Base-by-base conservation (phyloP, 1,140 invertebrate species). In the Macrobrachium nipponense region DNA sequence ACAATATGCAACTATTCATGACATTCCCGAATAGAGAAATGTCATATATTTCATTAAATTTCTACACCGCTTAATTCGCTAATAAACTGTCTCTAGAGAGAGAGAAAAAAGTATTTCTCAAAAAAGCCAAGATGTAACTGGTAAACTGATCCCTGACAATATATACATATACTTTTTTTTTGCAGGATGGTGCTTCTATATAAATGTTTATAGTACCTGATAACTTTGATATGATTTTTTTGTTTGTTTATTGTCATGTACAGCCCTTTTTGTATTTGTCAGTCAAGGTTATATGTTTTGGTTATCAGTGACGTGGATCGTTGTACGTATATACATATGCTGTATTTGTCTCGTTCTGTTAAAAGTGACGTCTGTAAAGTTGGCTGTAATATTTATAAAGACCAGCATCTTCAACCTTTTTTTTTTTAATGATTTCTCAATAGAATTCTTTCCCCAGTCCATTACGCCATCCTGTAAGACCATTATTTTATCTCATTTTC, bases 191-290 rank as follows among this genome's bases (percentile, higher is more conserved):
- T 80, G 78, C 78, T 62, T 80, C 78, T 51, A 51, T 51, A 51
- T 80, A 80, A 27, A 64, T 43, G 58, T 70, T 80, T 68, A 80
- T 66, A 62, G 78, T 80, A 80, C 78, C 78, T 80, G 78, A 80
- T 66, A 66, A 80, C 20, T 62, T 51, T 51, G 51, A 51, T 51
- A 51, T 60, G 20, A 20, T 80, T 62, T n/a, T 43, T 62, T 66
- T 62, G 20, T 80, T 44, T 62, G 23, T 66, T 80, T 66, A 18
- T 66, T 58, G 61, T 66, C 78, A 44, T 14, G 5, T 66, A 11
- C n/a, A 66, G 60, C 20, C 62, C 60, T 66, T n/a, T 80, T 18
- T 80, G 18, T 17, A 44, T 79, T 79, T 44, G 36, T 27, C 23
- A n/a, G 14, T 79, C 43, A 80, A 43, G 62, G 23, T 64, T 80